Percentiles rank a stretch among this genome's conserved stretches.
phyloP scores from a whole-genome alignment of 2,113 vertebrate genomes.

The Telmatochromis sp. region DNA sequence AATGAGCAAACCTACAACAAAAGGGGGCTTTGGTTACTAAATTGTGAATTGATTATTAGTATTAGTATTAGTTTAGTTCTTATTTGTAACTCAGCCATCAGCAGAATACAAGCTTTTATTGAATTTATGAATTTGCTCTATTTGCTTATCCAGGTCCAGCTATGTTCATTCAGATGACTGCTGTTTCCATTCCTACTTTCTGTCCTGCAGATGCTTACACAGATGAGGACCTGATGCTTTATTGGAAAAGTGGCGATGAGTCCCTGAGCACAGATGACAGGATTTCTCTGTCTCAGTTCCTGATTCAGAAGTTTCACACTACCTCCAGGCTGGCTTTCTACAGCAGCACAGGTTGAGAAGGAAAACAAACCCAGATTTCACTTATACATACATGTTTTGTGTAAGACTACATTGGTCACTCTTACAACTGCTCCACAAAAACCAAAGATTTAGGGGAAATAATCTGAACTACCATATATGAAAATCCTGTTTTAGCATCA shows the following conservation, averaged over 20 bases:
- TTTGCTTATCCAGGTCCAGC: neutral
- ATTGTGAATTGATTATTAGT: neutral
- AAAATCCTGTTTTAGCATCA: neutral
- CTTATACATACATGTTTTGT: neutral
- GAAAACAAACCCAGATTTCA: neutral
- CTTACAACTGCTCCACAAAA: neutral
- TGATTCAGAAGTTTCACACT: slow-evolving; percentile 94
- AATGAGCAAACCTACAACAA: neutral
- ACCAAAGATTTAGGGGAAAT: neutral
- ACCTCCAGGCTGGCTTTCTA: slow-evolving; percentile 93
- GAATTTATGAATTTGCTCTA: neutral
- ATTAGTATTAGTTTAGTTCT: neutral
- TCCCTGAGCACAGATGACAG: slow-evolving; percentile 91
- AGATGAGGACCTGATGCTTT: slow-evolving; percentile 94
- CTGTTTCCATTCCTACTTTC: neutral
- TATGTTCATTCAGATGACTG: neutral
- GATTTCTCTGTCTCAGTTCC: slow-evolving; percentile 92
- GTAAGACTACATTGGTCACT: neutral
- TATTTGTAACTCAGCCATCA: neutral
- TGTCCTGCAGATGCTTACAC: slow-evolving; percentile 86
- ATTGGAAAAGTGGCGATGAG: slow-evolving; percentile 93
- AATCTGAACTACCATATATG: neutral
- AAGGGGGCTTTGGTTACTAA: neutral
- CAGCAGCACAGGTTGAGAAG: slow-evolving; percentile 85
- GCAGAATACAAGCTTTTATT: neutral